Evolutionary conservation across 2,888 invertebrate genomes (phyloP), one percentile per base, ranked within the genome.

Genomic region (Melanostoma scalare): DNA sequence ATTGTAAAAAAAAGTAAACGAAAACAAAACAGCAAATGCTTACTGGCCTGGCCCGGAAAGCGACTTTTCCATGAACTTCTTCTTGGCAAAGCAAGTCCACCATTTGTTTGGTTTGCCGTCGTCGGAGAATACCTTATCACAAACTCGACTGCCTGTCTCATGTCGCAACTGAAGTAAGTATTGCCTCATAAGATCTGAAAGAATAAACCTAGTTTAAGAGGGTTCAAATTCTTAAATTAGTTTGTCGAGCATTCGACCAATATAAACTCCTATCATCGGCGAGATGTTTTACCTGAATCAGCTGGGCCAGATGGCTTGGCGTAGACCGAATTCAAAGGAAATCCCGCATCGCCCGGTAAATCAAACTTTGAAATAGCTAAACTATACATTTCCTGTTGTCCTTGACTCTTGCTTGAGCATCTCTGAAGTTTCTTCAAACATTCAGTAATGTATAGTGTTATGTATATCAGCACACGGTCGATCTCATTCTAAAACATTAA

Each of bases 61-160:
- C 36, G 98, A 98, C 91, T 99, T 99, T 91, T 99, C 99, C 99
- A 99, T 99, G 91, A 99, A 99, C 93, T 98, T 98, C 94, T 98
- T 98, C 90, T 98, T 98, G 36, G 98, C 96, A 92, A 99, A 99
- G 90, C 99, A 99, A 73, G 99, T 92, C 99, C 99, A 99, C 99
- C 99, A 99, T 92, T 99, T 99, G 90, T 97, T 98, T 6, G 99
- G 98, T 89, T 98, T 98, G 5, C 98, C 98, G 90, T 97, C 97
- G 86, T 96, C 96, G 8, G 94, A 93, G 91, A 97, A 99, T 2
- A 94, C 99, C 92, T 96, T 96, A 79, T 99, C 98, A 90, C 96
- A 95, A 9, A 99, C 94, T 86, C 99, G 94, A 68, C 93, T 92
- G 2, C 99, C 99, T 36, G 97, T 96, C 92, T 99, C 99, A 92